Base-by-base conservation (phyloP, 2,113 vertebrate genomes). In the Cinclus cinclus region DNA sequence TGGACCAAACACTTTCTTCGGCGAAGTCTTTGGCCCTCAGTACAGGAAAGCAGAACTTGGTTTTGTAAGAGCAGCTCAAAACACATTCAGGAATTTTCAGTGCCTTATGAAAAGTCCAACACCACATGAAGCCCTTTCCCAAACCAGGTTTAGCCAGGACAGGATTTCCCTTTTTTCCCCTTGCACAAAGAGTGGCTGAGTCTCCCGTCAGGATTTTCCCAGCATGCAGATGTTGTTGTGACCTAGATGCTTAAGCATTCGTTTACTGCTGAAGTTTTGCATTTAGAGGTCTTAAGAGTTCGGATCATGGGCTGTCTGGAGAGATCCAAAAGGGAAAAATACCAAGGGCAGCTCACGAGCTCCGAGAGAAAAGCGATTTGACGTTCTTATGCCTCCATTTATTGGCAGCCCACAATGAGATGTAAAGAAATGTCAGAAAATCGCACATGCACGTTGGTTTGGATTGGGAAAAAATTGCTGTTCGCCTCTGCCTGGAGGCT, bases 161-260 rank as follows among this genome's bases (percentile, higher is more conserved):
- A 70, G 75, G 67, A 46, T 86, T 94, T 70, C 64, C 56, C 52
- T 42, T 53, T 64, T 20, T 20, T 9, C 71, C 10, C 11, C 11
- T 70, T 55, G 31, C 68, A 59, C 42, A 14, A 1, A 15, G 59
- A 20, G 42, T 27, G 64, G 71, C 63, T 83, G 33, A 56, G 64
- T 35, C 75, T 92, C 42, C 65, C 0, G 0, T 81, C 64, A n/a
- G 92, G 77, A 68, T 87, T 94, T 94, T 92, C 91, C 85, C 83
- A 1, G 73, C 89, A 60, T 91, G 76, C 91, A 69, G 89, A 67
- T 28, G 83, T 59, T 80, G 83, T 55, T 92, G 55, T 94, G 96
- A 96, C 92, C 96, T 78, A 94, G 77, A 92, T 94, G 87, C 83
- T 95, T 94, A 95, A 91, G 91, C 87, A 68, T 82, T 95, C 53